These are phyloP conservation scores for Agraylea sexmaculata DNA, from an alignment of 1,140 invertebrate genomes.

Conservation along the genomic window DNA sequence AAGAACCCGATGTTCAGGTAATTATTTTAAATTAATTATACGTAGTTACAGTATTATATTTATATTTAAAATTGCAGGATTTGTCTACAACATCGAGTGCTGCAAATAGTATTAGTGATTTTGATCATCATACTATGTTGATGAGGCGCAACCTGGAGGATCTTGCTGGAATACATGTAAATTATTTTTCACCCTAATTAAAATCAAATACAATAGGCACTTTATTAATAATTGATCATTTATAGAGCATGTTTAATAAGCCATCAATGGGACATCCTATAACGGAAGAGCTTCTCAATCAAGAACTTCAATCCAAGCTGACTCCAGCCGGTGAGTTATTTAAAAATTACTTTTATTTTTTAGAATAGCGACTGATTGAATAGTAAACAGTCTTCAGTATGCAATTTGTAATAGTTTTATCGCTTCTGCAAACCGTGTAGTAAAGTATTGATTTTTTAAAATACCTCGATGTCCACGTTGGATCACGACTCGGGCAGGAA, in stretches of 20 bases:
- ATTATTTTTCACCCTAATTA: neutral
- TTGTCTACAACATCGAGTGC: slow-evolving; percentile 38
- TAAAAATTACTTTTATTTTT: neutral
- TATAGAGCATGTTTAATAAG: neutral
- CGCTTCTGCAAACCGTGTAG: neutral
- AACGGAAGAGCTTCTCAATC: slow-evolving; percentile 33
- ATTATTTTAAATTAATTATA: slow-evolving; percentile 2
- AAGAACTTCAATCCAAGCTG: slow-evolving; percentile 33
- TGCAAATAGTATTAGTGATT: slow-evolving; percentile 38
- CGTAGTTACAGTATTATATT: neutral
- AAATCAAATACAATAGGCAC: too few relatives aligned
- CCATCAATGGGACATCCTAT: neutral
- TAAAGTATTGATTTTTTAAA: neutral
- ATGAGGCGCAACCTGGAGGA: slow-evolving; percentile 41
- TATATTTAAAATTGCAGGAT: slow-evolving; percentile 24
- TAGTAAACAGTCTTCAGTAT: slow-evolving; percentile 30
- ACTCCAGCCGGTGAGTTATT: slow-evolving; percentile 29
- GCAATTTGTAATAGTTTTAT: slow-evolving; percentile 17
- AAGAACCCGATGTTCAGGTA: slow-evolving; percentile 39
- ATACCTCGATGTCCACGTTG: too few relatives aligned
- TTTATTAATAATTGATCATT: neutral
- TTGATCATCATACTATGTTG: slow-evolving; percentile 35
- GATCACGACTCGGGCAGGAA: slow-evolving; percentile 19
- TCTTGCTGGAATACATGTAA: slow-evolving; percentile 32
- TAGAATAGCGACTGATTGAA: too few relatives aligned